These are phyloP conservation scores for Prionace glauca DNA, from an alignment of 2,797 vertebrate genomes.

Conservation along the genomic window DNA sequence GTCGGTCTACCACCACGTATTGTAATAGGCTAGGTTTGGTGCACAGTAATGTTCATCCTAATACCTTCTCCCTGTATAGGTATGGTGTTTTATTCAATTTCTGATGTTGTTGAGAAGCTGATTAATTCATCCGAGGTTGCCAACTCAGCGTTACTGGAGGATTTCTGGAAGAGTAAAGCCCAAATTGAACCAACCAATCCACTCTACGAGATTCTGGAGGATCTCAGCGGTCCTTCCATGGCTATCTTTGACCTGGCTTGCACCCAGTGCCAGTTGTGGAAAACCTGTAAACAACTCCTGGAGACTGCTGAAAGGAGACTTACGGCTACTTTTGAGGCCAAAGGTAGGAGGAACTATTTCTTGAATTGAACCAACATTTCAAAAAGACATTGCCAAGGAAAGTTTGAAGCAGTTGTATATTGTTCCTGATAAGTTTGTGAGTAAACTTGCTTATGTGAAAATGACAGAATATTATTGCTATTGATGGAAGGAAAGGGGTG, in stretches of 20 bases:
- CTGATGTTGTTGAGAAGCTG: constrained; percentile 86
- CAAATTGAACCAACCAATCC: constrained; percentile 59
- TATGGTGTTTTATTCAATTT: constrained; percentile 94
- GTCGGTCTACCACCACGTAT: neutral
- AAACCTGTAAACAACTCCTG: constrained; percentile 86
- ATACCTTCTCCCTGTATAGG: constrained; percentile 54
- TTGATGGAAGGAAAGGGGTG: neutral
- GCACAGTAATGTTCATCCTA: constrained; percentile 29
- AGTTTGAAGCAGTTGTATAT: neutral
- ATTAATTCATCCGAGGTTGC: constrained; percentile 70
- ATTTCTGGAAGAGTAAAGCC: constrained; percentile 71
- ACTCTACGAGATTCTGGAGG: constrained; percentile 66
- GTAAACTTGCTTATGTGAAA: neutral
- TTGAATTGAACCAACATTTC: neutral
- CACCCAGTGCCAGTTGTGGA: constrained; percentile 89
- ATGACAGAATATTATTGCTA: neutral
- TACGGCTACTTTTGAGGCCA: constrained; percentile 63
- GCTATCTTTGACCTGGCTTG: constrained; percentile 88
- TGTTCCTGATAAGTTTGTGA: neutral
- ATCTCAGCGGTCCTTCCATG: constrained; percentile 83
- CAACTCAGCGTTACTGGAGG: constrained; percentile 73
- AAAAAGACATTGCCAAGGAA: neutral
- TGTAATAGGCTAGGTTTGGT: constrained; percentile 35
- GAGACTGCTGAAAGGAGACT: constrained; percentile 83
- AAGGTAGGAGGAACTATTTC: constrained; percentile 56